Evolutionary conservation across 2,797 vertebrate genomes (phyloP).

Genomic region (Apogon hyalosoma): DNA sequence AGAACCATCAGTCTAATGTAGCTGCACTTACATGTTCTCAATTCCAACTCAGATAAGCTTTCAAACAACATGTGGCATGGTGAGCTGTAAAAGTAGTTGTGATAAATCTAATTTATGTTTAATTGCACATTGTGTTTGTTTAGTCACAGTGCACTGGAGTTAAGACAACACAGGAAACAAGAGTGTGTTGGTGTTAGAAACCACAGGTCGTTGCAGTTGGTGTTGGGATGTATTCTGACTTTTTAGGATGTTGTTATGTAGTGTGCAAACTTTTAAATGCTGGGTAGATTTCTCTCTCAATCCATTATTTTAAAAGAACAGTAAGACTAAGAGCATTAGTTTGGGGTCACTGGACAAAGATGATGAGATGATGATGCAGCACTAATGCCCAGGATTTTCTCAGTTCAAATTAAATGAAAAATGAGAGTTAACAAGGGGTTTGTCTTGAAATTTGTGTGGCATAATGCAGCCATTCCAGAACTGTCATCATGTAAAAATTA

Average conservation of each 20-base stretch:
- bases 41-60: conserved; percentile 22
- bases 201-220: background rate
- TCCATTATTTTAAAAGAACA: conserved; percentile 47
- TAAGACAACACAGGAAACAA: conserved; percentile 3
- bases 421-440: conserved; percentile 35
- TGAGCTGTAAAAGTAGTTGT: conserved; percentile 16
- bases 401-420: conserved; percentile 41
- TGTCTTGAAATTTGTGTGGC: background rate
- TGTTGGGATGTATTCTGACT: conserved; percentile 1
- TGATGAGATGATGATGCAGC: conserved; percentile 57
- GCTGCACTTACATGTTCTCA: background rate
- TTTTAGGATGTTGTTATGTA: background rate
- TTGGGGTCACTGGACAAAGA: conserved; percentile 55
- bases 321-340: conserved; percentile 52
- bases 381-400: conserved; percentile 55
- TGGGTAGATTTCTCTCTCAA: conserved; percentile 10
- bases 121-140: conserved; percentile 44
- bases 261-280: conserved; percentile 8
- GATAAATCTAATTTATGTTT: conserved; percentile 51
- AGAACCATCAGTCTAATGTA: background rate
- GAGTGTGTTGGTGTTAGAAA: background rate
- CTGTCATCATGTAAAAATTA: too few relatives aligned
- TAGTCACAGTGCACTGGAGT: background rate
- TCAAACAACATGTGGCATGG: conserved; percentile 10
- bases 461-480: too few relatives aligned